Conservation (phyloP, 1,140 invertebrate species). For the Drosophila seguyi region DNA sequence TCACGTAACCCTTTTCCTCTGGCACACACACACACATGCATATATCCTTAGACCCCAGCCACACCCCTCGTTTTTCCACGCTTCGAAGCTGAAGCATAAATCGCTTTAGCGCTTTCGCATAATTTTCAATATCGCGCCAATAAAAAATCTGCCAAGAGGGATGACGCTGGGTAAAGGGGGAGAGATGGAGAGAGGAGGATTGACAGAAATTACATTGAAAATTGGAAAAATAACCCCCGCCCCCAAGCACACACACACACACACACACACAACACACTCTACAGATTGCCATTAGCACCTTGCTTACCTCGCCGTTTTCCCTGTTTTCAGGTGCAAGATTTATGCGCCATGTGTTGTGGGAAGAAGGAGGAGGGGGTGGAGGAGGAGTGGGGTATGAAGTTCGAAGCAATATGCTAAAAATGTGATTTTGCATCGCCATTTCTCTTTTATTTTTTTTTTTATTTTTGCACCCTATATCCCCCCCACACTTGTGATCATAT, state of each 20-base stretch:
- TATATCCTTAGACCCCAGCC: no score
- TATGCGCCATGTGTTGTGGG: constrained; percentile 69
- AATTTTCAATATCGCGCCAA: constrained; percentile 81
- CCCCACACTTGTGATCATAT: constrained; percentile 37
- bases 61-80: background rate
- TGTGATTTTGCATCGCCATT: constrained; percentile 46
- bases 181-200: background rate
- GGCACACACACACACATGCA: background rate
- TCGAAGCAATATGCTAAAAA: constrained; percentile 56
- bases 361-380: background rate
- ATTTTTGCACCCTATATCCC: background rate
- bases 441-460: constrained; percentile 8
- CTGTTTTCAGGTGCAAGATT: constrained; percentile 57
- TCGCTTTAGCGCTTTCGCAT: constrained; percentile 74
- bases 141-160: constrained; percentile 58
- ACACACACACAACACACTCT: constrained; percentile 42
- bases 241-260: background rate
- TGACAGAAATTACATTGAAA: constrained; percentile 75
- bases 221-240: constrained; percentile 62
- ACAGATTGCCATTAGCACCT: constrained; percentile 74
- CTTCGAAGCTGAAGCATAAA: constrained; percentile 55
- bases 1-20: background rate
- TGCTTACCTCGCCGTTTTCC: constrained; percentile 26
- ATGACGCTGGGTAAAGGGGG: background rate
- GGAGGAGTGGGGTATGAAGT: background rate